phyloP scores from a whole-genome alignment of 2,888 invertebrate species.

The Pyrocoelia pectoralis region DNA sequence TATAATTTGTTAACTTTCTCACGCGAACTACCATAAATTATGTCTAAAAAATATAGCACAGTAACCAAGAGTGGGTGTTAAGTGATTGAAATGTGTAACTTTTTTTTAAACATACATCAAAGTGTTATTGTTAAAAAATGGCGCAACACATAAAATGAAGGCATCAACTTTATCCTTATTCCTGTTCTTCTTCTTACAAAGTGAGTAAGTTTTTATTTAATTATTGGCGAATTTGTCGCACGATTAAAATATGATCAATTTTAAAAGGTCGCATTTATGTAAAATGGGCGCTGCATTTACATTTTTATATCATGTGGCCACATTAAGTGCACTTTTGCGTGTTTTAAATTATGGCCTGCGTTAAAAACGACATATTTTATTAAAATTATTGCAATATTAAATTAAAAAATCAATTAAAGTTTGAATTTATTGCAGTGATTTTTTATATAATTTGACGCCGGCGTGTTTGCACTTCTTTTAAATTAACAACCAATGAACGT shows the following conservation, averaged over 20 bases:
- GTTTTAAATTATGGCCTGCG: too few species aligned
- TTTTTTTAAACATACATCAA: background rate
- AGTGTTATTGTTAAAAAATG: conserved; percentile 18
- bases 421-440: too few species aligned
- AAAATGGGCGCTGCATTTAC: background rate
- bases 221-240: background rate
- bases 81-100: background rate
- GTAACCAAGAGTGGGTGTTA: background rate
- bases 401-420: too few species aligned
- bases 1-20: background rate
- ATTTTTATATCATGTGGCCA: too few species aligned
- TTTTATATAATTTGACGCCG: too few species aligned
- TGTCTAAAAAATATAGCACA: background rate
- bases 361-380: too few species aligned
- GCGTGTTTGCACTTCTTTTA: too few species aligned
- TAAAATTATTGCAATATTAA: too few species aligned
- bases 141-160: conserved; percentile 42
- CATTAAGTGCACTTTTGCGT: too few species aligned
- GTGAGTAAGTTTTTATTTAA: conserved; percentile 41
- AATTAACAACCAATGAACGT: too few species aligned
- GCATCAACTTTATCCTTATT: conserved; percentile 45
- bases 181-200: conserved; percentile 47
- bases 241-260: too few species aligned
- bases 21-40: background rate
- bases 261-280: background rate